These are phyloP conservation scores for Oxystoma pomonae DNA, from an alignment of 2,888 invertebrate species.

Conservation along the genomic window DNA sequence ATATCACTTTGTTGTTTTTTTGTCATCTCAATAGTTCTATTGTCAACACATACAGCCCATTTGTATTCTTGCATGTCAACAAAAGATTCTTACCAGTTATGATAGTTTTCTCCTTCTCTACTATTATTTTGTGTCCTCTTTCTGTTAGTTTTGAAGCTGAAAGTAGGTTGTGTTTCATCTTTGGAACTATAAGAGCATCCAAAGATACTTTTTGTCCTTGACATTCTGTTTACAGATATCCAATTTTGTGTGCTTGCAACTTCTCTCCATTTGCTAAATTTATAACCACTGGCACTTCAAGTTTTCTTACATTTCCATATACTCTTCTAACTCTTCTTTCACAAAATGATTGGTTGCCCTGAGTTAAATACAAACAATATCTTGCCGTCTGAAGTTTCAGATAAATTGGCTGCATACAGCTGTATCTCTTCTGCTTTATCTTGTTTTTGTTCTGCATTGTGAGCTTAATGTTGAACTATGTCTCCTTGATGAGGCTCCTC, in stretches of 20 bases:
- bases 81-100: conserved; percentile 9
- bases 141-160: conserved; percentile 10
- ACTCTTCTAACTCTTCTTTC: not conserved
- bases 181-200: conserved; percentile 9
- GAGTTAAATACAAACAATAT: conserved; percentile 5
- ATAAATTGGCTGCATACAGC: conserved; percentile 6
- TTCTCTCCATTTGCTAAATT: conserved; percentile 6
- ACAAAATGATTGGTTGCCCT: conserved; percentile 12
- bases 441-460: conserved; percentile 6
- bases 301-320: not conserved
- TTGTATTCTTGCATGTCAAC: conserved; percentile 1
- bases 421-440: no score
- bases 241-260: conserved; percentile 2
- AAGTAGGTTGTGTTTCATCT: conserved; percentile 9
- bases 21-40: not conserved
- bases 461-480: not conserved
- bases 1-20: not conserved
- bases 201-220: conserved; percentile 1
- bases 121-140: conserved; percentile 13
- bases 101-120: conserved; percentile 7
- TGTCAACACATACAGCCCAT: conserved; percentile 8
- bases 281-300: not conserved
- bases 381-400: not conserved
- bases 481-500: not conserved
- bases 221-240: conserved; percentile 3